These are phyloP conservation scores for Microplitis manilae DNA, from an alignment of 2,888 invertebrate species.

Conservation along the genomic window DNA sequence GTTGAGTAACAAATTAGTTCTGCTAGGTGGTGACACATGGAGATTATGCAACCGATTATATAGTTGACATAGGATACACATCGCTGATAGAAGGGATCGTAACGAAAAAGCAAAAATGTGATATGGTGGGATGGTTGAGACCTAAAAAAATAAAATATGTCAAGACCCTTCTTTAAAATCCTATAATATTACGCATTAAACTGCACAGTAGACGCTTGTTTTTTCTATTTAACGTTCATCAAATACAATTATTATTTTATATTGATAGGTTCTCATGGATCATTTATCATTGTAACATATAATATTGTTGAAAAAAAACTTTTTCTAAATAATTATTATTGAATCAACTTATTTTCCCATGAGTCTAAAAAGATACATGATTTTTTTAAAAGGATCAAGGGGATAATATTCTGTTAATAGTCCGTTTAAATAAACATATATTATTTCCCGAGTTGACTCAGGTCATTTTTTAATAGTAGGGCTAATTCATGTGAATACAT, in stretches of 20 bases:
- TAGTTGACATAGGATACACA: conserved; percentile 23
- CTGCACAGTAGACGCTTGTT: too few species aligned
- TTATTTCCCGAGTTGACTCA: not conserved
- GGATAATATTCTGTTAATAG: not conserved
- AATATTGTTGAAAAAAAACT: too few species aligned
- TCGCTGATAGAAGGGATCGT: not conserved
- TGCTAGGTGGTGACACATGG: conserved; percentile 61
- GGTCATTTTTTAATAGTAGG: not conserved
- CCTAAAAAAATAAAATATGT: not conserved
- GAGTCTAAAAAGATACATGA: too few species aligned
- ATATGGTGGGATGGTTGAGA: not conserved
- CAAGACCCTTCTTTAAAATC: too few species aligned
- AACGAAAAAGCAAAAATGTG: not conserved
- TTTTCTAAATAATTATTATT: too few species aligned
- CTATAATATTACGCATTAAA: not conserved
- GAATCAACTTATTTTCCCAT: too few species aligned
- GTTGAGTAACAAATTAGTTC: conserved; percentile 69
- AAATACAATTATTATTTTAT: too few species aligned
- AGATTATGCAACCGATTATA: conserved; percentile 59
- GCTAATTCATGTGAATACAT: not conserved
- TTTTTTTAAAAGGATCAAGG: not conserved
- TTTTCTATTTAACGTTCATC: too few species aligned
- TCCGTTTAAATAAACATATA: not conserved
- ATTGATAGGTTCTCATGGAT: too few species aligned
- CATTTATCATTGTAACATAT: too few species aligned